A percentile compares a stretch with the other conserved stretches of the same genome.
phyloP scores from a whole-genome alignment of 1,140 invertebrate species.

The Caenorhabditis inopinata region DNA sequence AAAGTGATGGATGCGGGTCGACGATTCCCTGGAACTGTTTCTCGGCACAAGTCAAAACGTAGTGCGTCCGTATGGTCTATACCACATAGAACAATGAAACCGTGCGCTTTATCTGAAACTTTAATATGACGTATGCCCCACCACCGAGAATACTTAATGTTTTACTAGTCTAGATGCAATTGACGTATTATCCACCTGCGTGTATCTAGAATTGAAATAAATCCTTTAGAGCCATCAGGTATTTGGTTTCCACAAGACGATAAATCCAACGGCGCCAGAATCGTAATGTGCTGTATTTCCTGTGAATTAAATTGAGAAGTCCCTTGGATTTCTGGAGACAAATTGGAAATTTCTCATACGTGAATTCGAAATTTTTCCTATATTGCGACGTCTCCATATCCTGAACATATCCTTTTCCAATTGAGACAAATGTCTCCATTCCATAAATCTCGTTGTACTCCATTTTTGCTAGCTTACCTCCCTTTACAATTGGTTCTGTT shows the following conservation, averaged over 20 bases:
- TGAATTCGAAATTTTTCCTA: constrained; percentile 97
- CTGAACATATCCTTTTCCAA: constrained; percentile 91
- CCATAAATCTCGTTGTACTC: constrained; percentile 86
- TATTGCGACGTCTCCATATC: constrained; percentile 99
- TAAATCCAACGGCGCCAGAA: constrained; percentile 99
- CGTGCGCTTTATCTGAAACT: not conserved
- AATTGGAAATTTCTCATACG: constrained; percentile 69
- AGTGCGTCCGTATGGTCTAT: no score
- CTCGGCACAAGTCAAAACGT: no score
- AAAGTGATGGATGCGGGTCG: no score
- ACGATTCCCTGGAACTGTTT: no score
- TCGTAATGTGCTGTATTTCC: constrained; percentile 94
- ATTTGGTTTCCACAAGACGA: constrained; percentile 90
- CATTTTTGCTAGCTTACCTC: constrained; percentile 93
- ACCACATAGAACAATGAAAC: no score
- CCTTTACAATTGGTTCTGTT: constrained; percentile 98
- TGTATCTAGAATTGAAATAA: no score
- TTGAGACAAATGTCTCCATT: constrained; percentile 98
- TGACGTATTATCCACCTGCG: no score
- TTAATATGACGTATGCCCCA: no score
- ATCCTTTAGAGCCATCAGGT: constrained; percentile 97
- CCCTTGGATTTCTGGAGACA: constrained; percentile 72
- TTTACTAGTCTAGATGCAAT: no score
- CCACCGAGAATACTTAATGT: no score
- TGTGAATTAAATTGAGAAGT: constrained; percentile 89